Evolutionary conservation across 2,797 vertebrate genomes (phyloP).

Genomic region (Halcyon chelicuti): DNA sequence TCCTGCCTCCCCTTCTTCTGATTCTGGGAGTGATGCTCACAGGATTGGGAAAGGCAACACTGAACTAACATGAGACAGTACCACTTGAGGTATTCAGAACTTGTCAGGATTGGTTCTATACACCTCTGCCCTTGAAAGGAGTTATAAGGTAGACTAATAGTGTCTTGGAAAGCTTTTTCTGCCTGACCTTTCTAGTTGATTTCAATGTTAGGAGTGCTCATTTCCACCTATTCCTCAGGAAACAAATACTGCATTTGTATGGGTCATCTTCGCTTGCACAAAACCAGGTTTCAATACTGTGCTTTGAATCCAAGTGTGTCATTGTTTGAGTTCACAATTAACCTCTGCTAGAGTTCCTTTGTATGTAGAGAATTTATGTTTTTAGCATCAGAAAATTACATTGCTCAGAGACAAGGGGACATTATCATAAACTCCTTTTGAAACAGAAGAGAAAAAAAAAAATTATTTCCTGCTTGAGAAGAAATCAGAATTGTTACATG

Average conservation of each 20-base stretch:
- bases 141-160: neutral
- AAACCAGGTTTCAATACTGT: neutral
- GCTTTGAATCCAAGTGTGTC: slow-evolving; percentile 6
- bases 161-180: slow-evolving; percentile 4
- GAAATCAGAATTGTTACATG: neutral
- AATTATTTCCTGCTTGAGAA: neutral
- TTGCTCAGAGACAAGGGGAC: neutral
- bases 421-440: neutral
- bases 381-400: neutral
- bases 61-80: neutral
- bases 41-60: neutral
- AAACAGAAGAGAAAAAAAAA: neutral
- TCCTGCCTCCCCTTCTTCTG: neutral
- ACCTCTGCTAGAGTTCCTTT: neutral
- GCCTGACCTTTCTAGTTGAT: neutral
- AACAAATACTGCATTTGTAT: neutral
- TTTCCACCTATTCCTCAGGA: neutral
- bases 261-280: neutral
- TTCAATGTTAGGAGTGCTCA: neutral
- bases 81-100: neutral
- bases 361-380: neutral
- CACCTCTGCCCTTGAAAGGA: neutral
- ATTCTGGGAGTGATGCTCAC: neutral
- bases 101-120: neutral
- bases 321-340: slow-evolving; percentile 24